These are phyloP conservation scores for Drosophila rhopaloa DNA, from an alignment of 1,140 invertebrate species.

Conservation along the genomic window DNA sequence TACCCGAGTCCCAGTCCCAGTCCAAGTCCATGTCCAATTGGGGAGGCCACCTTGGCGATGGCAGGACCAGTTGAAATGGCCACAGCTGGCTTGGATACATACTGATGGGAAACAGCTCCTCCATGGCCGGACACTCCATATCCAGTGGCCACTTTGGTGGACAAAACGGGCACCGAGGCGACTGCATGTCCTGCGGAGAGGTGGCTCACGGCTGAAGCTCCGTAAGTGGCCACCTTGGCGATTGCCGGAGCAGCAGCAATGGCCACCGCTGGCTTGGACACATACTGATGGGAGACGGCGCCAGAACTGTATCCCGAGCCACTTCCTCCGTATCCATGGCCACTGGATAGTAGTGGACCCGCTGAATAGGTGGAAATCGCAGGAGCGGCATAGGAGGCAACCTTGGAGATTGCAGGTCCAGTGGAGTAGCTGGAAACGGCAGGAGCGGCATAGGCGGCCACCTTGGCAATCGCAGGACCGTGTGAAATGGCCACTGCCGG, in stretches of 20 bases:
- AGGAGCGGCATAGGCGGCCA: conserved; percentile 40
- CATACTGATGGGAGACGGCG: conserved; percentile 68
- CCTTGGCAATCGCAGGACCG: conserved; percentile 43
- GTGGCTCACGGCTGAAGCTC: conserved; percentile 42
- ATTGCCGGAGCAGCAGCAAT: conserved; percentile 46
- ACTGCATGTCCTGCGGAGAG: conserved; percentile 35
- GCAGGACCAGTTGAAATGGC: conserved; percentile 43
- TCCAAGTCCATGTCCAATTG: conserved; percentile 23
- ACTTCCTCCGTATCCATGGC: conserved; percentile 35
- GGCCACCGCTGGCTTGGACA: conserved; percentile 63
- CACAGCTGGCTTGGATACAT: conserved; percentile 55
- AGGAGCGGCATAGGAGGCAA: conserved; percentile 41
- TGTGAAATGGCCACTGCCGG: conserved; percentile 47
- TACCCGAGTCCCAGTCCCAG: conserved; percentile 35
- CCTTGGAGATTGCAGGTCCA: conserved; percentile 42
- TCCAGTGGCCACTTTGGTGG: conserved; percentile 42
- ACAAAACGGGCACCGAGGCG: conserved; percentile 4
- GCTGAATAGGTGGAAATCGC: conserved; percentile 38
- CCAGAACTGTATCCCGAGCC: conserved; percentile 44
- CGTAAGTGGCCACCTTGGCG: conserved; percentile 44
- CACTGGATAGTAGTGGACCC: conserved; percentile 37
- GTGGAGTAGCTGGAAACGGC: conserved; percentile 43
- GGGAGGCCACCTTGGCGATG: conserved; percentile 41
- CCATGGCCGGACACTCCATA: conserved; percentile 5
- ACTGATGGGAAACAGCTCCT: conserved; percentile 62